Percentiles rank a stretch among this genome's conserved stretches.
phyloP scores from a whole-genome alignment of 2,888 invertebrate species.

The Resseliella maxima region DNA sequence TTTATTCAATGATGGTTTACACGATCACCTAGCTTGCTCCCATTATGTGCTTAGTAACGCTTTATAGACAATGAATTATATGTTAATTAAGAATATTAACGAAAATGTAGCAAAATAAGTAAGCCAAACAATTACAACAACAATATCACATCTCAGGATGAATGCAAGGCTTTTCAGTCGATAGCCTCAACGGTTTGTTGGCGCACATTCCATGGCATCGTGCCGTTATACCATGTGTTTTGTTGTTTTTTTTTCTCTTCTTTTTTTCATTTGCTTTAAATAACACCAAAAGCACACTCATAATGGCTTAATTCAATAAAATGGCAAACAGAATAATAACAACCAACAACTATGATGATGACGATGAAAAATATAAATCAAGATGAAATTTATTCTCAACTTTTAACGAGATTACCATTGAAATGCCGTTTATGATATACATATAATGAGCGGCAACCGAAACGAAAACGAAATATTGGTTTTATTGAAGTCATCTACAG shows the following conservation, averaged over 20 bases:
- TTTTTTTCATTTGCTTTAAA: too few relatives aligned
- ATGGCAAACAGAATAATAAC: not conserved
- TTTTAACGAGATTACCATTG: conserved; percentile 19
- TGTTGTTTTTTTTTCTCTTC: too few relatives aligned
- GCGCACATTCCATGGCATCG: conserved; percentile 15
- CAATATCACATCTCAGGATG: not conserved
- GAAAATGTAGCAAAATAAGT: not conserved
- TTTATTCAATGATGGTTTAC: too few relatives aligned
- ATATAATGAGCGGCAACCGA: not conserved
- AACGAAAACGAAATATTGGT: not conserved
- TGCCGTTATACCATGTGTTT: not conserved
- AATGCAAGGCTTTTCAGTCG: conserved; percentile 17
- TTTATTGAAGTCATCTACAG: not conserved
- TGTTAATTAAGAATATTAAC: conserved; percentile 51
- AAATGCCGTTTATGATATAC: conserved; percentile 21
- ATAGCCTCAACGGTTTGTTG: conserved; percentile 41
- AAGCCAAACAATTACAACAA: not conserved
- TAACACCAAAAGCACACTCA: not conserved
- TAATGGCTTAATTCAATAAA: conserved; percentile 7
- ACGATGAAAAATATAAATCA: not conserved
- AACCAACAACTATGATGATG: not conserved
- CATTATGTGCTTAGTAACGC: not conserved
- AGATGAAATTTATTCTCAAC: conserved; percentile 25
- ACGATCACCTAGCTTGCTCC: not conserved
- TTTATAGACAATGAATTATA: conserved; percentile 33